These are phyloP conservation scores for Coenobita brevimanus DNA, from an alignment of 1,140 invertebrate genomes.

Conservation along the genomic window DNA sequence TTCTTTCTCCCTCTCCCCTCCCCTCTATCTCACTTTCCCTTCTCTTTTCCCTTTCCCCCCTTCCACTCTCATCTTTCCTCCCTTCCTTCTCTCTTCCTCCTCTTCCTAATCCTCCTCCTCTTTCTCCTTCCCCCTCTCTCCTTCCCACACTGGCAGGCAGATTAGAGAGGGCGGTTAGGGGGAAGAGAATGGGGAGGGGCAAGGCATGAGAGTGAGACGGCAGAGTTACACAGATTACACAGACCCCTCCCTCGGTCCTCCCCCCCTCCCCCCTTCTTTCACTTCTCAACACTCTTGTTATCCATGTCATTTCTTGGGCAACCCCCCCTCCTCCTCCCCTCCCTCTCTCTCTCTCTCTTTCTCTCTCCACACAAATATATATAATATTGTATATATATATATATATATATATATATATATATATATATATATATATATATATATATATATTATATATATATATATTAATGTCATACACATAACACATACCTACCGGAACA, in stretches of 20 bases:
- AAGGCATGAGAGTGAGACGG: neutral
- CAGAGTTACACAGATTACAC: too few relatives aligned
- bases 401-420: neutral
- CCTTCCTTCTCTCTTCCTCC: neutral
- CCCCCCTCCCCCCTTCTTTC: too few relatives aligned
- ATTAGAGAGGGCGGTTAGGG: neutral
- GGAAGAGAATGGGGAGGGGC: neutral
- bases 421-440: constrained; percentile 7
- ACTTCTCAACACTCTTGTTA: too few relatives aligned
- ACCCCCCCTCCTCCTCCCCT: too few relatives aligned
- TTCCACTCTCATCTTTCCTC: too few relatives aligned
- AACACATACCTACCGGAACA: neutral
- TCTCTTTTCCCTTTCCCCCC: neutral
- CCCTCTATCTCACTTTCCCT: neutral
- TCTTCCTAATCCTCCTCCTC: neutral
- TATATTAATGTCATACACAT: too few relatives aligned
- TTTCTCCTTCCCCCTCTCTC: neutral
- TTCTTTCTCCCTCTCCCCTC: neutral
- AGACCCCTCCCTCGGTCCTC: too few relatives aligned
- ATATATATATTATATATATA: constrained; percentile 16
- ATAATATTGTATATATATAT: too few relatives aligned
- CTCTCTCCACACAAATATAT: too few relatives aligned
- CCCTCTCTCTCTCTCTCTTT: too few relatives aligned
- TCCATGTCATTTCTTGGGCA: too few relatives aligned
- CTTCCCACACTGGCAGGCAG: neutral